phyloP scores from a whole-genome alignment of 1,140 invertebrate species.

The Zaprionus davidi region DNA sequence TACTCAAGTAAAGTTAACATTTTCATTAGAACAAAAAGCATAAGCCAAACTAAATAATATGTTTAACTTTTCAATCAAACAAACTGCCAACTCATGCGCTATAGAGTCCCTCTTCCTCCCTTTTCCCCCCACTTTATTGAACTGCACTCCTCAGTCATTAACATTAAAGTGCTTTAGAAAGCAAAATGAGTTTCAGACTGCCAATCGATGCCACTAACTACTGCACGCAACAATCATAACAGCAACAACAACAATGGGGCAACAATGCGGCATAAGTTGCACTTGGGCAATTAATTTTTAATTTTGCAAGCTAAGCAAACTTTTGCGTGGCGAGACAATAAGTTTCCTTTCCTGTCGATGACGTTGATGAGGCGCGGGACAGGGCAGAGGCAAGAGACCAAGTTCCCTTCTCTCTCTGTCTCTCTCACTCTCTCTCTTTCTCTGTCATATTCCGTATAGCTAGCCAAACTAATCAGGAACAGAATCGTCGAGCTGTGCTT shows the following conservation, averaged over 20 bases:
- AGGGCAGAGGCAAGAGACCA: not conserved
- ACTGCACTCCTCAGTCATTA: not conserved
- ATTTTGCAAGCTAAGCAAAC: conserved; percentile 45
- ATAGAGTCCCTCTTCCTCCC: not conserved
- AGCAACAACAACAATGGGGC: not conserved
- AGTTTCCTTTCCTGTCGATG: conserved; percentile 29
- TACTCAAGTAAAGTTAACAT: not conserved
- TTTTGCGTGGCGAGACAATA: conserved; percentile 44
- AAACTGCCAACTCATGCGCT: not conserved
- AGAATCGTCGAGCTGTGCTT: not conserved
- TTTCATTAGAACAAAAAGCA: not conserved
- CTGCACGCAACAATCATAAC: conserved; percentile 6
- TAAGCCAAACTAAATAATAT: not conserved
- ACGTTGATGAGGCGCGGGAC: not conserved
- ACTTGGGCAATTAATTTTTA: conserved; percentile 64
- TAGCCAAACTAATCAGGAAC: conserved; percentile 46
- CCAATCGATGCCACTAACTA: conserved; percentile 12
- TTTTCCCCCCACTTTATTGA: not conserved
- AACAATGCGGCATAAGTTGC: conserved; percentile 28
- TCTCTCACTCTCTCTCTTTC: too few species aligned
- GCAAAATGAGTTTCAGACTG: conserved; percentile 12
- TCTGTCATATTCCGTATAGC: not conserved
- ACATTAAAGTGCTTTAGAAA: not conserved
- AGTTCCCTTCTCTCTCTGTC: not conserved
- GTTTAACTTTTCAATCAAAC: conserved; percentile 7